These are phyloP conservation scores for Ostrea denselamellosa DNA, from an alignment of 1,140 invertebrate genomes.

Conservation along the genomic window DNA sequence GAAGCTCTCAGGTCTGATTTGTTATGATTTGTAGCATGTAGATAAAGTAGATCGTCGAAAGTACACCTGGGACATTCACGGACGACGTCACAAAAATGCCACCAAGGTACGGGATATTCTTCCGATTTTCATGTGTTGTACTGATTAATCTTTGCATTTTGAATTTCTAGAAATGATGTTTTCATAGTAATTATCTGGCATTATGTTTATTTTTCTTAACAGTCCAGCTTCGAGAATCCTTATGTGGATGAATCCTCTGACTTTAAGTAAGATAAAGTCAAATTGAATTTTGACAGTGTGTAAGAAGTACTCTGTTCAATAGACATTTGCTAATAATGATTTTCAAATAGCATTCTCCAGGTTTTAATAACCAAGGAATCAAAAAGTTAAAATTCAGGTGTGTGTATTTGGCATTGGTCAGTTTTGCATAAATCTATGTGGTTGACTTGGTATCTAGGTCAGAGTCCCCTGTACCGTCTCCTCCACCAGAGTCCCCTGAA, in stretches of 20 bases:
- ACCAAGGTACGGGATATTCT: constrained; percentile 57
- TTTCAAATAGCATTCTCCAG: no score
- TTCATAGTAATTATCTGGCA: neutral
- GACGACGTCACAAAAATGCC: constrained; percentile 60
- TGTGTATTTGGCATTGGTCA: no score
- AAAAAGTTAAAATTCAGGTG: no score
- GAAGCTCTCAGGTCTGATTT: neutral
- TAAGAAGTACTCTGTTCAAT: neutral
- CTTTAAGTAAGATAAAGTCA: neutral
- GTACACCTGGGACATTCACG: constrained; percentile 70
- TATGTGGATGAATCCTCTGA: neutral
- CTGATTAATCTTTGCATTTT: no score
- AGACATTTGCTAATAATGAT: no score
- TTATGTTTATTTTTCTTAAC: neutral
- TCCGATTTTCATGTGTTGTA: no score
- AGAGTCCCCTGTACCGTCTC: constrained; percentile 3
- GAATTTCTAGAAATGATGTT: no score
- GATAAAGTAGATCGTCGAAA: constrained; percentile 58
- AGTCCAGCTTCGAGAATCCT: neutral
- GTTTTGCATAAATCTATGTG: neutral
- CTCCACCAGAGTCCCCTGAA: constrained; percentile 35
- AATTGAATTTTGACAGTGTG: no score
- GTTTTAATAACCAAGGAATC: no score
- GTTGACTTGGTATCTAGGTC: constrained; percentile 6
- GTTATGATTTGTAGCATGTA: neutral